A percentile compares a stretch with the other conserved stretches of the same genome.
Conservation (phyloP, 1,140 invertebrate species). For the Platyscapa corneri region DNA sequence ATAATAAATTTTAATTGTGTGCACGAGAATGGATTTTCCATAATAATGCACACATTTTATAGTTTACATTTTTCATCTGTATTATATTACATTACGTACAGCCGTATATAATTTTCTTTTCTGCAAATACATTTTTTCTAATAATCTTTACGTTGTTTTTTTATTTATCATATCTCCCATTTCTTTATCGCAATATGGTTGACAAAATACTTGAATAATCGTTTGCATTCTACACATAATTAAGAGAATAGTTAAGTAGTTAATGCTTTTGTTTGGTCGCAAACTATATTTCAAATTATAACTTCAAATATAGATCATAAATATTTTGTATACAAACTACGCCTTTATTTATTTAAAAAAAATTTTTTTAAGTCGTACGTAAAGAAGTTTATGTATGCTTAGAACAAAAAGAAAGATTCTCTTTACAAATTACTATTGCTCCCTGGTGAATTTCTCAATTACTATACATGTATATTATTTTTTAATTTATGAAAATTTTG, state of each 20-base stretch:
- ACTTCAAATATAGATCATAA: neutral
- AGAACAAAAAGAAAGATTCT: neutral
- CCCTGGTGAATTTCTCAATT: neutral
- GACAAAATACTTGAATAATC: slow-evolving; percentile 58
- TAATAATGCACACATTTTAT: slow-evolving; percentile 59
- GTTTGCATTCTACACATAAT: slow-evolving; percentile 51
- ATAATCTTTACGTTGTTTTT: slow-evolving; percentile 13
- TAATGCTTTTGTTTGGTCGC: slow-evolving; percentile 53
- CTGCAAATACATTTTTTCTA: slow-evolving; percentile 33
- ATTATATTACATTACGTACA: slow-evolving; percentile 69
- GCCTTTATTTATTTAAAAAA: neutral
- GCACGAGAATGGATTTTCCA: slow-evolving; percentile 51
- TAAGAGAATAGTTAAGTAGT: slow-evolving; percentile 50
- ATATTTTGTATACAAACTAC: neutral
- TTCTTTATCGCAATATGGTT: slow-evolving; percentile 57
- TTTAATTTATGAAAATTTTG: neutral
- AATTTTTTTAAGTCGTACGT: neutral
- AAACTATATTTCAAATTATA: slow-evolving; percentile 6
- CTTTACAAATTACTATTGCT: neutral
- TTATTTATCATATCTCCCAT: neutral
- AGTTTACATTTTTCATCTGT: slow-evolving; percentile 62
- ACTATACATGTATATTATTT: neutral
- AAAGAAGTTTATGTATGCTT: neutral
- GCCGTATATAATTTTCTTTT: slow-evolving; percentile 58
- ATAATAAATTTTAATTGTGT: slow-evolving; percentile 70